Evolutionary conservation across 2,113 vertebrate genomes (phyloP).

Genomic region (Corythaeola cristata): DNA sequence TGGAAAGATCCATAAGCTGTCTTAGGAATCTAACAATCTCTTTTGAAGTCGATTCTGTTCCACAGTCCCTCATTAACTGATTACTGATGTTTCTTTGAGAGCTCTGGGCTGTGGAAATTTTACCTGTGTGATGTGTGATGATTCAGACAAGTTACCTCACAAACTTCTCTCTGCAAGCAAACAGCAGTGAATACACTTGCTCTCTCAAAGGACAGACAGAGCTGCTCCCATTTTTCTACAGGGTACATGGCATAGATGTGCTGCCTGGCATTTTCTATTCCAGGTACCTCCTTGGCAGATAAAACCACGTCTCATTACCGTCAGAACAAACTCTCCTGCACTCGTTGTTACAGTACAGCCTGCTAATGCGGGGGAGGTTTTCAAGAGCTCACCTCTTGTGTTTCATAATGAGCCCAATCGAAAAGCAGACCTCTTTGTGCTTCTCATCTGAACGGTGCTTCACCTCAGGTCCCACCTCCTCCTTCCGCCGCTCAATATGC

Average conservation of each 20-base stretch:
- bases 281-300: background rate
- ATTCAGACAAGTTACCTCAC: background rate
- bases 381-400: slow-evolving; percentile 87
- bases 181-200: background rate
- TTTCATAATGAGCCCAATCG: slow-evolving; percentile 93
- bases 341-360: background rate
- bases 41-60: background rate
- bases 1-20: background rate
- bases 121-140: background rate
- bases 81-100: background rate
- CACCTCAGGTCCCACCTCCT: slow-evolving; percentile 85
- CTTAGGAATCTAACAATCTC: background rate
- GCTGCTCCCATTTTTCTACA: background rate
- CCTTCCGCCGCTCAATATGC: slow-evolving; percentile 94
- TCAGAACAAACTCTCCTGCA: background rate
- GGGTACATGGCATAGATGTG: background rate
- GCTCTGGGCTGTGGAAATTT: background rate
- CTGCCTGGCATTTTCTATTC: background rate
- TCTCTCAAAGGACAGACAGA: background rate
- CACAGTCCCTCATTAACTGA: background rate
- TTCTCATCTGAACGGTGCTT: slow-evolving; percentile 87
- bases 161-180: background rate
- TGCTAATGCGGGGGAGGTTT: background rate
- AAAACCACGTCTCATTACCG: background rate
- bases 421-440: slow-evolving; percentile 89